Evolutionary conservation across 2,113 vertebrate species (phyloP), one percentile per base, ranked within the genome.

Genomic region (Tupaia tana): DNA sequence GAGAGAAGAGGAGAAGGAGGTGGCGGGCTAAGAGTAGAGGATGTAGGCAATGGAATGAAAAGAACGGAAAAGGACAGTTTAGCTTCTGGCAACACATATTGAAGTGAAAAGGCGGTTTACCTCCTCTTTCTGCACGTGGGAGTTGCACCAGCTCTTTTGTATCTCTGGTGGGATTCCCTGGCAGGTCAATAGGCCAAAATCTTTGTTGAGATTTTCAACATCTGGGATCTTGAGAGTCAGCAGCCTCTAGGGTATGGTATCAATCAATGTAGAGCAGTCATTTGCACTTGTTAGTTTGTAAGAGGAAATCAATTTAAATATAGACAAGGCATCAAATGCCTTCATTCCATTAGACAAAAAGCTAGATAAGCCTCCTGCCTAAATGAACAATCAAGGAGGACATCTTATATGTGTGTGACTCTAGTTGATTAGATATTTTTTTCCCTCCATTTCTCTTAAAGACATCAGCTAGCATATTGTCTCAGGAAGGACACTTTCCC

Each of bases 281-380:
- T 96, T 96, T 96, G 20, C 64, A 14, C 31, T 67, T 89, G 80
- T 94, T 93, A n/a, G 90, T 90, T 94, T 95, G 80, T 84, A 80
- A 93, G 85, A 94, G 25, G 52, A 93, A 94, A 95, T 93, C 77
- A 88, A 85, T 92, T 90, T 94, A 70, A 93, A 94, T 90, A 94
- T 54, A 96, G 67, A 93, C 84, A 94, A 95, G 85, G 18, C 87
- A 90, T 80, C 80, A 89, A 93, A 93, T 92, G 77, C 58, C 83
- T 92, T 96, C 56, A 83, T 84, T 91, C 12, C 1, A 90, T 95
- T 94, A 90, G 67, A 96, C 31, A 70, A 86, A 93, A 93, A 70
- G 31, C 79, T 82, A 85, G 69, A 70, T 82, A 96, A 96, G 71
- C 11, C 43, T 18, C 52, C 15, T 93, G 74, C 58, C 93, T 70